Base-by-base conservation (phyloP, 1,140 invertebrate species). In the Bombus turneri region DNA sequence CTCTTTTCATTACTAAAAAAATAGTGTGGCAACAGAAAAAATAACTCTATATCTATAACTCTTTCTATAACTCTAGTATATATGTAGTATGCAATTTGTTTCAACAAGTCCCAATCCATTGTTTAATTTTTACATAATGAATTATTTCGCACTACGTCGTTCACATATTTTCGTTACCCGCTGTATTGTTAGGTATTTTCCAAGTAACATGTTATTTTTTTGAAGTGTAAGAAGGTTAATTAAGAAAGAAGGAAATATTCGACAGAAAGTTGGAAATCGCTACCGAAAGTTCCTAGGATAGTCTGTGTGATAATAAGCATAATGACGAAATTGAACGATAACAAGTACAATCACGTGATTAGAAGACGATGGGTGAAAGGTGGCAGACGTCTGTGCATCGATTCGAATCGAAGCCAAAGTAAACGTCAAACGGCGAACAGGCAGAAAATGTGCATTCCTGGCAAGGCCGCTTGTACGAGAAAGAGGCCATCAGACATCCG, bases 401-500 rank as follows among this genome's bases (percentile, higher is more conserved):
- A 88, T 88, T 83, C 88, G 81, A 87, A 90, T 88, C 87, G 87
- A 91, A 88, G 88, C 75, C 78, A 86, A 92, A 80, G 85, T 62
- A 91, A 86, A 90, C 84, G 87, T 78, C 88, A 91, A 86, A 90
- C 84, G 87, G 81, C 88, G 87, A 93, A 92, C 87, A 89, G 85
- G 86, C 87, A 91, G 91, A 94, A 94, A 94, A 93, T 90, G 91
- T 88, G 88, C 94, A 94, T 94, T 94, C 93, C 92, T 92, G 90
- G 87, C 94, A 94, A 94, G 94, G 94, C 92, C 94, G 93, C 90
- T 91, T 75, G 87, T 71, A 85, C 91, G 89, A 92, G 92, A 94
- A 94, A 92, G 93, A 94, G 94, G 94, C 93, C 93, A 93, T 76
- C 85, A 90, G 88, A 93, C 92, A 94, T 94, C 94, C 94, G 94